A percentile compares a stretch with the other conserved stretches of the same genome.
These are phyloP conservation scores for Colaptes auratus DNA, from an alignment of 2,113 vertebrate genomes.

Conservation along the genomic window DNA sequence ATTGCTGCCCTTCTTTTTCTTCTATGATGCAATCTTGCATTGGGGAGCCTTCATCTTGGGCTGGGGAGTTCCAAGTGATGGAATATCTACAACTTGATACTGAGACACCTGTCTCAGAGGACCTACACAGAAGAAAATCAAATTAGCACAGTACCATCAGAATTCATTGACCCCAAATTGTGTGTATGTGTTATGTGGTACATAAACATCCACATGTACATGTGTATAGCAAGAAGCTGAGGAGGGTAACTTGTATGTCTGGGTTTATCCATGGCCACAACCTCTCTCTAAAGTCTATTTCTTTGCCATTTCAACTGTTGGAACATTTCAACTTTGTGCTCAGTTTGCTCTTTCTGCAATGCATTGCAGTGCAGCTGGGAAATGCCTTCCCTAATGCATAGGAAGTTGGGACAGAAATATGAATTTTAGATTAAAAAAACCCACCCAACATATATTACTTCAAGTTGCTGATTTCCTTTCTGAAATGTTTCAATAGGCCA, in stretches of 20 bases:
- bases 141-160: background rate
- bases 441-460: background rate
- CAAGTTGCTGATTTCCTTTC: background rate
- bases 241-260: background rate
- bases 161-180: background rate
- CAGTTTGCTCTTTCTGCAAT: background rate
- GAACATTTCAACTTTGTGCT: background rate
- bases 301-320: background rate
- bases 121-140: constrained; percentile 38
- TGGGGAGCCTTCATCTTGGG: constrained; percentile 59
- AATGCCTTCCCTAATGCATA: background rate
- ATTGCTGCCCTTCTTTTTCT: constrained; percentile 72
- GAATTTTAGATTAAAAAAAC: background rate
- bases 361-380: background rate
- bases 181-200: background rate
- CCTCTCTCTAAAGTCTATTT: background rate
- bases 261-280: background rate
- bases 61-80: constrained; percentile 70
- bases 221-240: background rate
- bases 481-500: background rate
- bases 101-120: constrained; percentile 54
- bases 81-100: constrained; percentile 66
- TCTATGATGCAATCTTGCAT: constrained; percentile 69
- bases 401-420: background rate
- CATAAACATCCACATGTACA: background rate